Percentiles rank a stretch among this genome's conserved stretches.
These are phyloP conservation scores for Pteronura brasiliensis DNA, from an alignment of 2,113 vertebrate genomes.

Conservation along the genomic window DNA sequence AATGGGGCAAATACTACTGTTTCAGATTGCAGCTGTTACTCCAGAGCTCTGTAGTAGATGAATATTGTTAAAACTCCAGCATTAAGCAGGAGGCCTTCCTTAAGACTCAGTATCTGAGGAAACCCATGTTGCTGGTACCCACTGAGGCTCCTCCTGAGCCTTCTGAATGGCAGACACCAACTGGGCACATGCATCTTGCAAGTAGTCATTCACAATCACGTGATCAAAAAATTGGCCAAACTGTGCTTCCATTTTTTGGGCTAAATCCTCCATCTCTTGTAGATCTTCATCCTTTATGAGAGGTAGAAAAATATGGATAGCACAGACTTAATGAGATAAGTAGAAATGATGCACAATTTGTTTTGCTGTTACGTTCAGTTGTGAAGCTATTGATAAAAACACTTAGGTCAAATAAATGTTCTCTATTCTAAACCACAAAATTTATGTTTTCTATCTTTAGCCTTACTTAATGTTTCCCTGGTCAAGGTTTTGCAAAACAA, in stretches of 20 bases:
- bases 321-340: background rate
- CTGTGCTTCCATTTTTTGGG: slow-evolving; percentile 90
- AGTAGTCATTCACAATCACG: slow-evolving; percentile 91
- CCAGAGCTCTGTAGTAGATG: background rate
- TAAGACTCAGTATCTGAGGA: slow-evolving; percentile 82
- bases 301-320: slow-evolving; percentile 29
- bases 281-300: slow-evolving; percentile 92
- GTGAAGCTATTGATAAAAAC: background rate
- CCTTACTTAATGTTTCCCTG: background rate
- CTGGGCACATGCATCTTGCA: slow-evolving; percentile 88
- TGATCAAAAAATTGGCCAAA: slow-evolving; percentile 94
- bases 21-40: background rate
- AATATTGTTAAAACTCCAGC: background rate
- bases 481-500: background rate
- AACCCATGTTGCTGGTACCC: slow-evolving; percentile 94
- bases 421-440: background rate
- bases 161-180: slow-evolving; percentile 85
- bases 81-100: background rate
- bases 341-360: background rate
- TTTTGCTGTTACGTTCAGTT: background rate
- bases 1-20: background rate
- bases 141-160: slow-evolving; percentile 93
- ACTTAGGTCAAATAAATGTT: background rate
- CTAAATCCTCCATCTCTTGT: slow-evolving; percentile 92
- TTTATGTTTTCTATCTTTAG: background rate